Evolutionary conservation across 1,140 invertebrate species (phyloP).

Genomic region (Liolophura sinensis): DNA sequence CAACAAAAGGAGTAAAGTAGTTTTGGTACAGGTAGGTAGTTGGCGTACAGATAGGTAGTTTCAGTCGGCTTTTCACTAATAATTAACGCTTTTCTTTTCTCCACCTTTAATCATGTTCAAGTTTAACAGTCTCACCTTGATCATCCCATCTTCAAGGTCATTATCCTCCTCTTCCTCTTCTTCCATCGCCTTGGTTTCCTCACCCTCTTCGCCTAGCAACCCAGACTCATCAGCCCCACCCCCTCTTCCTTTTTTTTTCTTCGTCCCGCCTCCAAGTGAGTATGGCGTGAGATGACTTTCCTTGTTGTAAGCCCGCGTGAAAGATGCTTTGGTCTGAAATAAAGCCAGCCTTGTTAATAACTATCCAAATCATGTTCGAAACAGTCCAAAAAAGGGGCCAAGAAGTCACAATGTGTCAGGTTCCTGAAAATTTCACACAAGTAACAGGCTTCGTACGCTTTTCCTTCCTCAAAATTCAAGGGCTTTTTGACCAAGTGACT

Average conservation of each 20-base stretch:
- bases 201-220: slow-evolving; percentile 24
- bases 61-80: too few relatives aligned
- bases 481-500: neutral
- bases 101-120: too few relatives aligned
- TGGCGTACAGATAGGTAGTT: too few relatives aligned
- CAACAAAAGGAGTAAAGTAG: neutral
- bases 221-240: slow-evolving; percentile 34
- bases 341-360: neutral
- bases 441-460: neutral
- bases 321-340: slow-evolving; percentile 81
- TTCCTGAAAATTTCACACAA: neutral
- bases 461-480: neutral
- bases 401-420: neutral
- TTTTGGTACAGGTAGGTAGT: too few relatives aligned
- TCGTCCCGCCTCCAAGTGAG: slow-evolving; percentile 62
- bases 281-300: slow-evolving; percentile 74
- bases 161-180: slow-evolving; percentile 66
- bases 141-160: slow-evolving; percentile 74
- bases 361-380: neutral
- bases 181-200: slow-evolving; percentile 53
- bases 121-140: slow-evolving; percentile 67
- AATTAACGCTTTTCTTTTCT: too few relatives aligned
- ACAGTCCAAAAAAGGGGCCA: neutral
- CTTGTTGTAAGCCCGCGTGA: slow-evolving; percentile 92
- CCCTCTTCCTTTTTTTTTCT: slow-evolving; percentile 61